phyloP scores from a whole-genome alignment of 2,888 invertebrate genomes.

The Perithous albicinctus region DNA sequence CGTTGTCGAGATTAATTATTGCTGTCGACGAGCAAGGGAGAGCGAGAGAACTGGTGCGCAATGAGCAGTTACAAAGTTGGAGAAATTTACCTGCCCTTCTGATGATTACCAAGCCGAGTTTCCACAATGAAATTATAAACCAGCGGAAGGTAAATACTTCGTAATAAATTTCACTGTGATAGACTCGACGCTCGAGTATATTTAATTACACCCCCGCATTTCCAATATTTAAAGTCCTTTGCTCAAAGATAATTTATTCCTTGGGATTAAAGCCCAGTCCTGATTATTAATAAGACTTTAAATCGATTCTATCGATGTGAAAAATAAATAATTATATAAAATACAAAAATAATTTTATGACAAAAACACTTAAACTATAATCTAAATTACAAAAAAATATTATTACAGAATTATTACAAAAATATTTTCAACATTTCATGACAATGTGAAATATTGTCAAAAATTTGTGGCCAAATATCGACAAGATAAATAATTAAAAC shows the following conservation, averaged over 20 bases:
- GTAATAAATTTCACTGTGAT: neutral
- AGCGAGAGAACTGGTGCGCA: neutral
- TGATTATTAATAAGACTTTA: neutral
- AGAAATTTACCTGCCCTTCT: conserved; percentile 21
- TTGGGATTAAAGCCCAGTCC: neutral
- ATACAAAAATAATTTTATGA: no score
- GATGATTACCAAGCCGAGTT: conserved; percentile 28
- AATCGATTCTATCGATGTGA: no score
- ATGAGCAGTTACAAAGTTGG: conserved; percentile 2
- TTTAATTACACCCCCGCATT: conserved; percentile 10
- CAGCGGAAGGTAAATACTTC: neutral
- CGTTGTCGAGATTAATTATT: conserved; percentile 8
- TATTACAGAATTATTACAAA: no score
- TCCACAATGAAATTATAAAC: conserved; percentile 40
- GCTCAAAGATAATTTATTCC: conserved; percentile 18
- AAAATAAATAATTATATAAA: no score
- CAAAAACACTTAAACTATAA: no score
- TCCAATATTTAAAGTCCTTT: conserved; percentile 10
- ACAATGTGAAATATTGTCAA: no score
- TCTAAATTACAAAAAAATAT: no score
- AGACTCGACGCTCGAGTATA: conserved; percentile 1
- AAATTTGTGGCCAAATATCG: no score
- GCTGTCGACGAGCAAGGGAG: neutral
- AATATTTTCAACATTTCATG: no score
- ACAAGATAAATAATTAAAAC: no score